Conservation (phyloP, 2,888 invertebrate genomes). For the Thymelicus acteon region DNA sequence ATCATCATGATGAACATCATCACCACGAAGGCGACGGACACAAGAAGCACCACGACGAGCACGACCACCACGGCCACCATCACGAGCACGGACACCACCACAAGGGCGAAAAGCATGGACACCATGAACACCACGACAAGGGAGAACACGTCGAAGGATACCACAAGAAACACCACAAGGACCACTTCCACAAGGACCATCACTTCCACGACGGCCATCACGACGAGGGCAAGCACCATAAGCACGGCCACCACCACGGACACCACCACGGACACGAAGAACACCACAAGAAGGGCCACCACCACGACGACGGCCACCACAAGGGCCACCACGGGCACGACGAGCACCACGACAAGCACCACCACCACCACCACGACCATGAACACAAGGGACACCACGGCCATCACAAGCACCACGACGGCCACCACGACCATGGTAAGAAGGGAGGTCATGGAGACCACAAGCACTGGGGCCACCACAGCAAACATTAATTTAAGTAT, state of each 20-base stretch:
- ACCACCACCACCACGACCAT: slow-evolving; percentile 91
- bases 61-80: slow-evolving; percentile 89
- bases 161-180: slow-evolving; percentile 94
- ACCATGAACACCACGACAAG: slow-evolving; percentile 93
- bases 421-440: slow-evolving; percentile 90
- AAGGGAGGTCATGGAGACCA: slow-evolving; percentile 90
- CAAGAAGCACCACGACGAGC: slow-evolving; percentile 91
- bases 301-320: slow-evolving; percentile 91
- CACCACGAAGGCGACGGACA: slow-evolving; percentile 91
- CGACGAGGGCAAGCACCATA: slow-evolving; percentile 92
- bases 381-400: slow-evolving; percentile 92
- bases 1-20: slow-evolving; percentile 90
- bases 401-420: slow-evolving; percentile 89
- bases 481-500: slow-evolving; percentile 68
- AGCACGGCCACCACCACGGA: slow-evolving; percentile 90
- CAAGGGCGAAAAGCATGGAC: slow-evolving; percentile 92
- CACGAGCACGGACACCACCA: slow-evolving; percentile 91
- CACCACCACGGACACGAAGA: slow-evolving; percentile 90
- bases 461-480: slow-evolving; percentile 88
- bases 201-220: slow-evolving; percentile 95
- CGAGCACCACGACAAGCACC: slow-evolving; percentile 92
- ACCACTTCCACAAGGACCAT: slow-evolving; percentile 94
- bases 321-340: slow-evolving; percentile 92
- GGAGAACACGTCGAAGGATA: slow-evolving; percentile 92
- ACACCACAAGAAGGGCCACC: slow-evolving; percentile 92